Evolutionary conservation across 2,797 vertebrate genomes (phyloP), one percentile per base, ranked within the genome.

Genomic region (Phataginus tetradactyla): DNA sequence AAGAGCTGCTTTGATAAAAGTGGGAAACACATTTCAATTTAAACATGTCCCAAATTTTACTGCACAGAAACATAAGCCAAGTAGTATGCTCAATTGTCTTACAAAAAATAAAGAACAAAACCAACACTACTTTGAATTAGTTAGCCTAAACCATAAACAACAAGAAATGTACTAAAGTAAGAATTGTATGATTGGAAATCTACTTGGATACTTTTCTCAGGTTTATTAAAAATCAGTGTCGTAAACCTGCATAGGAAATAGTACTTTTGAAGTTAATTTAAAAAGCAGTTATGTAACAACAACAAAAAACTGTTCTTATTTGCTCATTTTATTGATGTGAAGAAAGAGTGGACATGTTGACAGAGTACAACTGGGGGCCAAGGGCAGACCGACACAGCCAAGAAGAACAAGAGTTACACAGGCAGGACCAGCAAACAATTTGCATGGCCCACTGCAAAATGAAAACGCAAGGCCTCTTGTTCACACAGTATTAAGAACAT

Each of bases 271-370:
- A 87, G 61, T 78, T 90, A 75, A 64, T 59, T 91, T 39, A 17
- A 55, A 95, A 96, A 93, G 34, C 66, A 77, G 66, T 51, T 61
- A 15, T 9, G 72, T 74, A 45, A 78, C 45, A 68, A 20, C 51
- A 81, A 87, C 15, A 13, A 55, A 34, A 88, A 49, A 51, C 71
- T 9, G 3, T 61, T 91, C 34, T 84, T n/a, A 74, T 55, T 87
- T 61, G 32, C 29, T 69, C 81, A 63, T 64, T 81, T 77, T 32
- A 94, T 96, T 93, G 39, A 91, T 74, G 79, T 83, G 45, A 94
- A 74, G 13, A 64, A 4, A 88, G 27, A 63, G 32, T n/a, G 13
- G 15, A 25, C 18, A 6, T 66, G 83, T 45, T 93, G 23, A 83
- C 55, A 61, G 9, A 64, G 7, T 77, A 49, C 1, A 7, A 49